Percentiles rank a stretch among this genome's conserved stretches.
These are phyloP conservation scores for Panonychus citri DNA, from an alignment of 1,140 invertebrate genomes.

Conservation along the genomic window DNA sequence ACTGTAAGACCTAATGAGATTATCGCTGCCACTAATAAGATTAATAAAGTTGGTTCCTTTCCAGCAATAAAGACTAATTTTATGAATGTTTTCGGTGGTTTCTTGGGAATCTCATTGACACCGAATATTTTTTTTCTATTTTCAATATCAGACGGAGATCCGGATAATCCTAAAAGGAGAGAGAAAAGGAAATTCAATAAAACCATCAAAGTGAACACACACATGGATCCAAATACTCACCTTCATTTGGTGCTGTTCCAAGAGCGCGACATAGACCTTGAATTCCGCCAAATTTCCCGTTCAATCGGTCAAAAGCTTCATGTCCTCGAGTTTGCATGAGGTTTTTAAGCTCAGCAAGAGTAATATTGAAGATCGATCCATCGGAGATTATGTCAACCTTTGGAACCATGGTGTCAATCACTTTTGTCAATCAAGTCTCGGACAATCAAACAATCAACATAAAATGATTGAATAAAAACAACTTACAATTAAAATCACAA, in stretches of 20 bases:
- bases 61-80: slow-evolving; percentile 95
- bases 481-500: too few relatives aligned
- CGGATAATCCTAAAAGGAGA: too few relatives aligned
- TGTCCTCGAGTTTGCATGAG: slow-evolving; percentile 79
- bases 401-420: not conserved
- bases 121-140: slow-evolving; percentile 80
- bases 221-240: slow-evolving; percentile 25
- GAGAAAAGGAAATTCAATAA: too few relatives aligned
- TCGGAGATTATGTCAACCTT: not conserved
- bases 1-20: slow-evolving; percentile 80
- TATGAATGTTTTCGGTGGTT: slow-evolving; percentile 95
- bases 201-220: too few relatives aligned
- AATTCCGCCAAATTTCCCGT: slow-evolving; percentile 54
- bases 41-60: slow-evolving; percentile 94
- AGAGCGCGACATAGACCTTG: slow-evolving; percentile 75
- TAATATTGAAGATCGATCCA: not conserved
- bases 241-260: slow-evolving; percentile 86
- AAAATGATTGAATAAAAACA: too few relatives aligned
- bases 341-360: slow-evolving; percentile 59
- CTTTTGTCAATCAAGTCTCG: too few relatives aligned
- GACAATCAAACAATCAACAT: too few relatives aligned
- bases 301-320: slow-evolving; percentile 64
- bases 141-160: too few relatives aligned
- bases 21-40: slow-evolving; percentile 56
- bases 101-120: slow-evolving; percentile 92